Conservation (phyloP, 2,888 invertebrate genomes). For the Synanthedon andrenaeformis region DNA sequence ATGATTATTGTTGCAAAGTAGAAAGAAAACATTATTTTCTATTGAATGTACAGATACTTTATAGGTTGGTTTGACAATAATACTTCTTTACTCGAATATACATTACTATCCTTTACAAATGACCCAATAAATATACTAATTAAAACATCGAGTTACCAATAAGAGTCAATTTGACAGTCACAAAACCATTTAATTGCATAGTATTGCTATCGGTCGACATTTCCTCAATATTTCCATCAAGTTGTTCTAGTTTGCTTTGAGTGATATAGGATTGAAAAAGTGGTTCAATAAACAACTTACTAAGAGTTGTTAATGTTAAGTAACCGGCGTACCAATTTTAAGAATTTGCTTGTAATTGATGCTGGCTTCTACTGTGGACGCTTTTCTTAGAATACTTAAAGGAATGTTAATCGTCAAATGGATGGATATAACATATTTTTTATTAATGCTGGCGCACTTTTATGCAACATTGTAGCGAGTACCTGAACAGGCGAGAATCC, state of each 20-base stretch:
- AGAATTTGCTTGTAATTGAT: neutral
- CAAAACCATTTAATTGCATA: neutral
- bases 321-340: neutral
- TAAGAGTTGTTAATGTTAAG: neutral
- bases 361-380: neutral
- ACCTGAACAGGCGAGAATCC: no score
- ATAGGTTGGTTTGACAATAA: no score
- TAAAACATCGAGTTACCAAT: neutral
- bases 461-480: no score
- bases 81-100: no score
- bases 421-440: no score
- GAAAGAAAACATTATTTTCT: no score
- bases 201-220: conserved; percentile 4
- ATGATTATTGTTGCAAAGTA: no score
- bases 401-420: no score
- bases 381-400: no score
- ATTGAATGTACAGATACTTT: no score
- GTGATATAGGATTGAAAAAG: neutral
- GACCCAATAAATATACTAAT: neutral
- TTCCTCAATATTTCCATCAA: conserved; percentile 32
- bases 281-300: conserved; percentile 1
- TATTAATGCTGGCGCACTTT: no score
- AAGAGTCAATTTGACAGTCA: neutral
- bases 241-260: conserved; percentile 9
- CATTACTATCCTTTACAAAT: no score